These are phyloP conservation scores for Calliopum simillimum DNA, from an alignment of 2,888 invertebrate species.

Conservation along the genomic window DNA sequence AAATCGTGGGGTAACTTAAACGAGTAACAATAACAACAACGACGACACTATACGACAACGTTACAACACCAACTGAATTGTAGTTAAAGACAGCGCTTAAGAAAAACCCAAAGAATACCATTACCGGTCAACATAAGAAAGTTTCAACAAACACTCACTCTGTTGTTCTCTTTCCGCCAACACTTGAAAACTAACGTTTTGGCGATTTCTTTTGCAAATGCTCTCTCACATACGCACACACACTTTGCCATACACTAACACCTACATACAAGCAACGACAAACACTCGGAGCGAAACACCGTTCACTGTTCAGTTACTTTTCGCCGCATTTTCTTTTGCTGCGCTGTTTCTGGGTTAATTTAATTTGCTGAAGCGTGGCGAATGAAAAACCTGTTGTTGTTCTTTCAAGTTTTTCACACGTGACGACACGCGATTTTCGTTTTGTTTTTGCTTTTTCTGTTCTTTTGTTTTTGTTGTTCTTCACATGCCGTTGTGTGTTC, in stretches of 20 bases:
- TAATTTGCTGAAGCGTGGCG: conserved; percentile 33
- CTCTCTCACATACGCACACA: background rate
- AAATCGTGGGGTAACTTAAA: background rate
- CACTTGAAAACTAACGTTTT: background rate
- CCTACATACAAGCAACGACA: background rate
- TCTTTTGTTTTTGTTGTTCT: conserved; percentile 19
- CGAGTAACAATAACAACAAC: background rate
- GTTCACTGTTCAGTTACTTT: background rate
- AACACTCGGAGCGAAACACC: conserved; percentile 15
- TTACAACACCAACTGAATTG: conserved; percentile 22
- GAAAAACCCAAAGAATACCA: conserved; percentile 1
- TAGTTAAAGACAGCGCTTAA: background rate
- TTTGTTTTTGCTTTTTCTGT: conserved; percentile 6
- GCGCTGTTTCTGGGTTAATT: conserved; percentile 27
- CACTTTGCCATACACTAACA: background rate
- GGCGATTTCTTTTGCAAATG: background rate
- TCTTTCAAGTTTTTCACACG: conserved; percentile 25
- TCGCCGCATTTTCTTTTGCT: conserved; percentile 26
- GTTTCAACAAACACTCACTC: background rate
- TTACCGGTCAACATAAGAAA: too few relatives aligned
- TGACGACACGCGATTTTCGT: conserved; percentile 34
- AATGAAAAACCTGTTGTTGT: conserved; percentile 44
- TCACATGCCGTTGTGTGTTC: background rate
- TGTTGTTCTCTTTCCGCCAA: background rate
- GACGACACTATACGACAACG: conserved; percentile 1